Conservation (phyloP, 2,797 vertebrate species). For the Oreochromis grahami region DNA sequence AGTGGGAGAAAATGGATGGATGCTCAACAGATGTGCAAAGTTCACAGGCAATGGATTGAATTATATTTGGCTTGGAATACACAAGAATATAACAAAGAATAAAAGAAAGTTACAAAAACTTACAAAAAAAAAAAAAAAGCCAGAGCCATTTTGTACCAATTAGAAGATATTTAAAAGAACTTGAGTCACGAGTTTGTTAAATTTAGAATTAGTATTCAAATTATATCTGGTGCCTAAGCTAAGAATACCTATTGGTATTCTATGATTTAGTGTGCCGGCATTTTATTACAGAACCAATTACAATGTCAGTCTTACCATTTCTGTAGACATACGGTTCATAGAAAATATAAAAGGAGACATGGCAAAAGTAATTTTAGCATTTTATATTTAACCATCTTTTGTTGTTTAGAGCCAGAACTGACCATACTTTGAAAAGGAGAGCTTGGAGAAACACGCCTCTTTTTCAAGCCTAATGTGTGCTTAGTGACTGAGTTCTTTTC, state of each 20-base stretch:
- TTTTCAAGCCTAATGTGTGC: background rate
- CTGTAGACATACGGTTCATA: background rate
- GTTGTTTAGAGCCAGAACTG: background rate
- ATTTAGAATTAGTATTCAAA: background rate
- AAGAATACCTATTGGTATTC: background rate
- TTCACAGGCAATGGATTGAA: background rate
- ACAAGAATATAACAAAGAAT: background rate
- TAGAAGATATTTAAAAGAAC: background rate
- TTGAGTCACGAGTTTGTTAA: background rate
- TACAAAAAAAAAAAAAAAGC: no score
- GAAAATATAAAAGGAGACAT: background rate
- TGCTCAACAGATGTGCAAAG: background rate
- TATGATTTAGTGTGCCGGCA: background rate
- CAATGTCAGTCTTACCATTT: background rate
- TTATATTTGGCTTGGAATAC: background rate
- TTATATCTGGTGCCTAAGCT: background rate
- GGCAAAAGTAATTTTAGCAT: background rate
- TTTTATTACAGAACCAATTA: background rate
- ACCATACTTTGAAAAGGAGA: background rate
- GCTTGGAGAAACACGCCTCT: background rate
- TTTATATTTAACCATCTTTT: background rate
- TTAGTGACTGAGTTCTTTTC: background rate
- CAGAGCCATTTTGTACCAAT: background rate
- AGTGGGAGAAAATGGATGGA: background rate
- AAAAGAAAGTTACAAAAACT: background rate